phyloP scores from a whole-genome alignment of 1,140 invertebrate species.

The Hesperophylax magnus region DNA sequence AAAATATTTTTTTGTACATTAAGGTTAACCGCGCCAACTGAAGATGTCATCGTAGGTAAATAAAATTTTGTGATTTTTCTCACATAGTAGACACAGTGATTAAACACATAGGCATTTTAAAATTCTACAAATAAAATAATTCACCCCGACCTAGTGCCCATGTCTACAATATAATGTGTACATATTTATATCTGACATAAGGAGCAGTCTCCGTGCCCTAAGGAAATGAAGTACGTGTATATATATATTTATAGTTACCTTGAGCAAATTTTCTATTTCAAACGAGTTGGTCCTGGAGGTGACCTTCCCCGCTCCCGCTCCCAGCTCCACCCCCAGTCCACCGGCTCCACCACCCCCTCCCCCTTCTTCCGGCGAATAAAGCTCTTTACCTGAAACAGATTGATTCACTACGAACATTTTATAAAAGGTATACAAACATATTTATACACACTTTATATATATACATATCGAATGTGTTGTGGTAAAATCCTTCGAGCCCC shows the following conservation, averaged over 20 bases:
- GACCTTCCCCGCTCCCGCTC: constrained; percentile 65
- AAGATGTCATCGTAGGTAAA: no score
- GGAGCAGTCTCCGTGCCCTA: background rate
- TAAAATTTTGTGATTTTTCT: no score
- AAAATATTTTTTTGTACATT: no score
- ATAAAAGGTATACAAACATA: background rate
- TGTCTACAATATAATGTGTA: no score
- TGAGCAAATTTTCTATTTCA: constrained; percentile 92
- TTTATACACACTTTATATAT: background rate
- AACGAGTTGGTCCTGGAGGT: constrained; percentile 89
- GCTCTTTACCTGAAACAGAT: constrained; percentile 73
- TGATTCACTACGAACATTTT: background rate
- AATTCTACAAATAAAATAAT: no score
- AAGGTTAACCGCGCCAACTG: no score
- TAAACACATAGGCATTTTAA: no score
- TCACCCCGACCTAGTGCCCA: no score
- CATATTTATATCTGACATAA: background rate
- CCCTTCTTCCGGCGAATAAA: constrained; percentile 75
- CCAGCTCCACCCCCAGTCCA: constrained; percentile 25
- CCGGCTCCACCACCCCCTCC: background rate
- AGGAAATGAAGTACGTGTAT: no score
- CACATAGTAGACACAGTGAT: no score
- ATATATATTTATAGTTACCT: constrained; percentile 64
- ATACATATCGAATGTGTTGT: no score
- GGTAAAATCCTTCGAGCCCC: no score